Evolutionary conservation across 2,113 vertebrate genomes (phyloP), one percentile per base, ranked within the genome.

Genomic region (Micronycteris hirsuta): DNA sequence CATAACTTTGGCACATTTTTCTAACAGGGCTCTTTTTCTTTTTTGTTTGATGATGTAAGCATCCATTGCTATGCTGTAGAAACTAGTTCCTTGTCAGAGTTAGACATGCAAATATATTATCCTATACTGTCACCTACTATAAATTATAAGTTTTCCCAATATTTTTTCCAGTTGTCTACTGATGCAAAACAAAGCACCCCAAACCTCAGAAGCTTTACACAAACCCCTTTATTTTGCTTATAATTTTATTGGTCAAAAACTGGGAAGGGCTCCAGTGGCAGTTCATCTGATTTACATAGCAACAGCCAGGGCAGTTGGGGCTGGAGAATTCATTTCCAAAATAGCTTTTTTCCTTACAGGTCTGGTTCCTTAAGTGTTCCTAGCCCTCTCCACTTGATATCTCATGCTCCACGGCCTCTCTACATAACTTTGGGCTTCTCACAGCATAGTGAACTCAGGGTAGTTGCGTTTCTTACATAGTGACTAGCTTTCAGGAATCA

Each of bases 161-260:
- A 77, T 76, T 77, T 81, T 38, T 85, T 49, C 17, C 31, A 65
- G n/a, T 56, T 78, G 63, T 33, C 43, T 47, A 45, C 3, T 54
- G 31, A 16, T 24, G 3, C 6, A 90, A 61, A 83, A 91, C 63
- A 92, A 95, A 95, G 54, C n/a, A 86, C 47, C 73, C 65, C 26
- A 96, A 81, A 85, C 71, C 33, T 41, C 41, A 43, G 6, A 85
- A 31, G 28, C n/a, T 94, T 70, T 65, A 36, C 87, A 93, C 3
- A 56, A 80, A 85, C 6, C 24, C 86, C 41, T 93, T 93, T 89
- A 92, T 86, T 96, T 96, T 89, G 80, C 20, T 89, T 41, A 71
- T 47, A 19, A 88, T 82, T 36, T 68, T 68, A 58, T 5, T 8
- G 28, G 36, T 49, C 58, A 86, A 36, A 73, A 93, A 77, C 3